Conservation (phyloP, 2,888 invertebrate genomes). For the Schizaphis graminum region DNA sequence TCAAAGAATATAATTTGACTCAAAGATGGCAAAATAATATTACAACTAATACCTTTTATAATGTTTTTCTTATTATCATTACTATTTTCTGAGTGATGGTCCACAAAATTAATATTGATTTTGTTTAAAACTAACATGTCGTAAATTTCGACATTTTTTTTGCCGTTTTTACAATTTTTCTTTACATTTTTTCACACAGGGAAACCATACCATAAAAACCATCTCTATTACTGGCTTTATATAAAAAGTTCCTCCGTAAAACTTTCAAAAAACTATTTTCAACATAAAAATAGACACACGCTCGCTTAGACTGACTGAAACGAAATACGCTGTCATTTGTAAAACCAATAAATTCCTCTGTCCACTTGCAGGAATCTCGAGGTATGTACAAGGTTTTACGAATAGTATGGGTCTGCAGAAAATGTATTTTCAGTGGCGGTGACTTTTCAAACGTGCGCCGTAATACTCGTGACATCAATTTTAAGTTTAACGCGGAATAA, state of each 20-base stretch:
- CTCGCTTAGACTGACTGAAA: background rate
- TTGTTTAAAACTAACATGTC: background rate
- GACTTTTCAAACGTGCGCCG: background rate
- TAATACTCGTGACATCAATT: background rate
- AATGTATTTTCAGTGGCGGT: background rate
- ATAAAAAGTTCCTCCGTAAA: background rate
- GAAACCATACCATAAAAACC: background rate
- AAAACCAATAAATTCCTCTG: background rate
- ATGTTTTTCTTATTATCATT: background rate
- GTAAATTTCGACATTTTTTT: background rate
- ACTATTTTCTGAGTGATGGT: background rate
- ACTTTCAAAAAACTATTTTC: constrained; percentile 5
- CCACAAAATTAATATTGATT: background rate
- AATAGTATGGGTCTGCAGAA: background rate
- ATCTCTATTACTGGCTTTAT: background rate
- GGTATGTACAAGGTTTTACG: background rate
- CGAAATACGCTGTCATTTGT: background rate
- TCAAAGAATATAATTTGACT: background rate
- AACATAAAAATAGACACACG: background rate
- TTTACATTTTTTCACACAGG: background rate
- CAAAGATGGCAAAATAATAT: background rate
- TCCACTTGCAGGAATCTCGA: background rate
- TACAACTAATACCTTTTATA: background rate
- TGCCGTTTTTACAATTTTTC: background rate
- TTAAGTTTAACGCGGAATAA: background rate